These are phyloP conservation scores for Drosophila cardini DNA, from an alignment of 1,140 invertebrate species.

Conservation along the genomic window DNA sequence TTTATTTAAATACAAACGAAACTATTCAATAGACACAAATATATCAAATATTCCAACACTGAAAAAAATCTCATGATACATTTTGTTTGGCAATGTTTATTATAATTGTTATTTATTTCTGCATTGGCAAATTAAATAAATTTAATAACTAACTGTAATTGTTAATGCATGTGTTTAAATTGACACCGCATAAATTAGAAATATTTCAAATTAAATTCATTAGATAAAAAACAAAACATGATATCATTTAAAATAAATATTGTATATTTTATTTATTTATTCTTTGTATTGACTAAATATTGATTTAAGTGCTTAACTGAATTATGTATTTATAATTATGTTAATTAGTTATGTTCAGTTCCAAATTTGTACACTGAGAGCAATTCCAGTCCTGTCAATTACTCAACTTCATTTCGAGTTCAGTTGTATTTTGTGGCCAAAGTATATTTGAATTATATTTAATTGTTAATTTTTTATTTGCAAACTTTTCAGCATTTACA, in stretches of 20 bases:
- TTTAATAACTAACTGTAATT: constrained; percentile 54
- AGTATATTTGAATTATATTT: constrained; percentile 24
- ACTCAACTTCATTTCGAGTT: constrained; percentile 19
- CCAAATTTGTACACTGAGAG: too few species aligned
- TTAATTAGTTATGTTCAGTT: constrained; percentile 20
- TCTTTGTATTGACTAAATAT: constrained; percentile 46
- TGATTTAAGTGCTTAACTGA: constrained; percentile 64
- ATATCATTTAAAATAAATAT: constrained; percentile 45
- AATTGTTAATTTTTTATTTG: constrained; percentile 62
- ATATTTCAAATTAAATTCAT: constrained; percentile 19
- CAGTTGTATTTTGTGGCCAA: constrained; percentile 30
- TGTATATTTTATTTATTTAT: constrained; percentile 48
- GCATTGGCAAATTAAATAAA: constrained; percentile 26
- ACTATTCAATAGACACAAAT: not conserved
- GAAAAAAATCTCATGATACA: constrained; percentile 18
- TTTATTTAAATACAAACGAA: constrained; percentile 19
- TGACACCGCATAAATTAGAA: constrained; percentile 54
- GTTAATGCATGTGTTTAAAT: constrained; percentile 64
- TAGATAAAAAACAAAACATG: constrained; percentile 18
- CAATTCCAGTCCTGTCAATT: not conserved
- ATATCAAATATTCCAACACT: not conserved
- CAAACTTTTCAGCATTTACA: constrained; percentile 66
- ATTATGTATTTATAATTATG: constrained; percentile 54
- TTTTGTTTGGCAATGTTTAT: constrained; percentile 32
- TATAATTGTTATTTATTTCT: constrained; percentile 16